Conservation (phyloP, 2,797 vertebrate genomes). For the Esox masquinongy region DNA sequence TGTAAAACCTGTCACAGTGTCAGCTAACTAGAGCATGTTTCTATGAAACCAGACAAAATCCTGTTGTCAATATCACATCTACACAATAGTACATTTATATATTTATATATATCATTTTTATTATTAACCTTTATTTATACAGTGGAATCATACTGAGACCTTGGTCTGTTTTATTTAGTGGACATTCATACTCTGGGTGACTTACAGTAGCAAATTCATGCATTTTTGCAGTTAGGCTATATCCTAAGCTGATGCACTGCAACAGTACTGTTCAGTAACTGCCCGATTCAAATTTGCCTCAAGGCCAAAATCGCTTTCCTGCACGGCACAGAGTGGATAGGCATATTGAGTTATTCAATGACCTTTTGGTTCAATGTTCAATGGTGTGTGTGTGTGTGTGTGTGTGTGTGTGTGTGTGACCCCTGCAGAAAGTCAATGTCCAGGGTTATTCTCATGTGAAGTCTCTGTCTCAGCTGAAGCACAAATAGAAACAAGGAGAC, state of each 20-base stretch:
- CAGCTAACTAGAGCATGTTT: background rate
- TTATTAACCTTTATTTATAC: no score
- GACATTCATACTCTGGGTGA: no score
- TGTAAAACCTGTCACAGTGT: background rate
- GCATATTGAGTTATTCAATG: background rate
- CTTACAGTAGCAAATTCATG: no score
- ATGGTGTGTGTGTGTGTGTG: slow-evolving; percentile 2
- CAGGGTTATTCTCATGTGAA: slow-evolving; percentile 3
- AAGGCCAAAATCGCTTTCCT: background rate
- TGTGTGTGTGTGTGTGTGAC: slow-evolving; percentile 1
- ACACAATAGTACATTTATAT: no score
- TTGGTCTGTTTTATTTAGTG: no score
- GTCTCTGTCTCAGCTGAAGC: background rate
- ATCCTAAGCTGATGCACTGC: background rate
- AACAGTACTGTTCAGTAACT: background rate
- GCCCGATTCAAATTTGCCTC: background rate
- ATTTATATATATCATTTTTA: no score
- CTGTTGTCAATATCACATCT: background rate
- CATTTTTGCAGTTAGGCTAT: no score
- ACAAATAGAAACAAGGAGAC: background rate
- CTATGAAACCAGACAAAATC: background rate
- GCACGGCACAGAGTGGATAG: background rate
- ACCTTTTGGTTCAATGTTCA: background rate
- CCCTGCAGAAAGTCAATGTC: background rate
- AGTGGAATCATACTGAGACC: no score